Evolutionary conservation across 1,140 invertebrate genomes (phyloP).

Genomic region (Trichonephila inaurata): DNA sequence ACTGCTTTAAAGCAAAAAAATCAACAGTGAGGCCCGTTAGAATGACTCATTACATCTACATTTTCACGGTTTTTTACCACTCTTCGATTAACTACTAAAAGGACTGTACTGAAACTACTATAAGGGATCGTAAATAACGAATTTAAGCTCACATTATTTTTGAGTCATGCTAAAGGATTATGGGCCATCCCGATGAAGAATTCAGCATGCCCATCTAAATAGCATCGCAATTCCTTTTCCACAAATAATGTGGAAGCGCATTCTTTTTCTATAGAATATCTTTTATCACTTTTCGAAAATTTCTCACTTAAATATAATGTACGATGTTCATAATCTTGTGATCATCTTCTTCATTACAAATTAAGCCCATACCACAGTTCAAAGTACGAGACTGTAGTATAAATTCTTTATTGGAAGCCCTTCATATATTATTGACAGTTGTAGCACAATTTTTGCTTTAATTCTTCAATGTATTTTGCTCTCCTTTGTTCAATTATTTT

Average conservation of each 20-base stretch:
- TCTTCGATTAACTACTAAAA: background rate
- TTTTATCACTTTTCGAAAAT: background rate
- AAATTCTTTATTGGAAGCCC: background rate
- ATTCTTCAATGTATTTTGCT: background rate
- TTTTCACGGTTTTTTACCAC: background rate
- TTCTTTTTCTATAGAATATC: background rate
- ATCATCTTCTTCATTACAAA: background rate
- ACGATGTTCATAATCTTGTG: background rate
- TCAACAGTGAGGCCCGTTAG: background rate
- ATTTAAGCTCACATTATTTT: background rate
- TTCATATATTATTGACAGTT: background rate
- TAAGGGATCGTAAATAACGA: no score
- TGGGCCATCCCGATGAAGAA: background rate
- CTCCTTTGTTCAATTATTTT: background rate
- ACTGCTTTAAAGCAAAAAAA: background rate
- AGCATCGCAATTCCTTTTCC: background rate
- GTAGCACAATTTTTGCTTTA: background rate
- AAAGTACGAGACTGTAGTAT: background rate
- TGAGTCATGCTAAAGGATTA: background rate
- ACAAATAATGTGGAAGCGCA: background rate
- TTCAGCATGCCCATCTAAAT: background rate
- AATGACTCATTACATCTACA: background rate
- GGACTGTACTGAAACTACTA: background rate
- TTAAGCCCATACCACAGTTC: background rate
- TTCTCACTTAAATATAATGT: background rate